Conservation (phyloP, 1,140 invertebrate genomes). For the Phthorimaea operculella region DNA sequence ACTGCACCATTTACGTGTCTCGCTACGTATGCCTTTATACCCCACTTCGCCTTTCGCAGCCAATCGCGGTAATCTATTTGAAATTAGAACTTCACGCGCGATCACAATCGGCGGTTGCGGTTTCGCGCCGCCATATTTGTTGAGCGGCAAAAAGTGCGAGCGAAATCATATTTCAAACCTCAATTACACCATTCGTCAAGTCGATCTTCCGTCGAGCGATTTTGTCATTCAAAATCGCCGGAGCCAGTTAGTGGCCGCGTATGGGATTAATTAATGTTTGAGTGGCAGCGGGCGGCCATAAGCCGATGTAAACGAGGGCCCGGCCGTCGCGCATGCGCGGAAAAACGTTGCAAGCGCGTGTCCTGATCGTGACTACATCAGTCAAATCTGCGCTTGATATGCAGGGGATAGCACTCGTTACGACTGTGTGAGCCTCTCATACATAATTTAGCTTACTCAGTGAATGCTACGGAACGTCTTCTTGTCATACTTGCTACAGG, state of each 20-base stretch:
- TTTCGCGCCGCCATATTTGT: constrained; percentile 20
- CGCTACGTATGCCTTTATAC: constrained; percentile 23
- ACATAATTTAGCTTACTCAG: constrained; percentile 20
- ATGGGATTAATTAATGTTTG: constrained; percentile 40
- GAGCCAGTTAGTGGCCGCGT: constrained; percentile 28
- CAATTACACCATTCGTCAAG: constrained; percentile 42
- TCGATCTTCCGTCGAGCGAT: constrained; percentile 29
- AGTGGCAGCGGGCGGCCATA: constrained; percentile 26
- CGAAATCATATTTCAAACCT: constrained; percentile 36
- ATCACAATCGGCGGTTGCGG: constrained; percentile 19
- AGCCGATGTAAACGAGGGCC: constrained; percentile 30
- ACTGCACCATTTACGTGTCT: constrained; percentile 27
- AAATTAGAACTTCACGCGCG: constrained; percentile 41
- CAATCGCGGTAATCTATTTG: constrained; percentile 42
- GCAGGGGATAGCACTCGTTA: constrained; percentile 36
- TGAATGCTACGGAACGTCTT: constrained; percentile 15
- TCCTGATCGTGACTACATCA: constrained; percentile 40
- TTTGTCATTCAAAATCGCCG: constrained; percentile 51
- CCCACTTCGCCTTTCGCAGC: constrained; percentile 20
- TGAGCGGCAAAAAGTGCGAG: constrained; percentile 15
- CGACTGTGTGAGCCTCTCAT: constrained; percentile 22
- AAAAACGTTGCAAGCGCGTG: constrained; percentile 37
- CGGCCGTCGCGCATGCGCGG: constrained; percentile 21
- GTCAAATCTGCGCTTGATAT: constrained; percentile 45
- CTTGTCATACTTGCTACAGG: background rate